Evolutionary conservation across 2,888 invertebrate genomes (phyloP).

Genomic region (Panopea generosa): DNA sequence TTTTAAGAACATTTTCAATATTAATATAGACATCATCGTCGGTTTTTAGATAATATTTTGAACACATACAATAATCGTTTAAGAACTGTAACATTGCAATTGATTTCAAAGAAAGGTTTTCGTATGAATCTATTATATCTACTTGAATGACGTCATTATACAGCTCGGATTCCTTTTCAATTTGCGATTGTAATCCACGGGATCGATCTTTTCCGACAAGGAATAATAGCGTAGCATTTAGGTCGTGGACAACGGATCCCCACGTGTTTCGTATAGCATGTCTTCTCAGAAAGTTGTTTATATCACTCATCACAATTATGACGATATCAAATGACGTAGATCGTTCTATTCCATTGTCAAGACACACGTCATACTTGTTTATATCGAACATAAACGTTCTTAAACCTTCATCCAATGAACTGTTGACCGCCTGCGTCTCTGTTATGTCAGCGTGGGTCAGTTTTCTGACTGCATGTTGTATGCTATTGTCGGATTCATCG

Average conservation of each 20-base stretch:
- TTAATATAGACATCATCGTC: constrained; percentile 84
- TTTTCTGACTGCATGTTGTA: too few relatives aligned
- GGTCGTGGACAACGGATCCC: constrained; percentile 71
- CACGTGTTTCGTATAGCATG: constrained; percentile 80
- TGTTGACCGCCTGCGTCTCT: too few relatives aligned
- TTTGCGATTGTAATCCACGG: constrained; percentile 42
- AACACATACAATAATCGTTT: constrained; percentile 80
- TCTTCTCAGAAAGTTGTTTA: constrained; percentile 71
- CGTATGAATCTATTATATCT: constrained; percentile 84
- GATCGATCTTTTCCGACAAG: constrained; percentile 70
- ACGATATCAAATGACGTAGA: constrained; percentile 45
- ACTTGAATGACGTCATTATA: constrained; percentile 82
- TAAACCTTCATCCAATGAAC: too few relatives aligned
- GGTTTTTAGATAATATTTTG: constrained; percentile 84
- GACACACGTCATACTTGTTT: not conserved
- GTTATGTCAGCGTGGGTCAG: too few relatives aligned
- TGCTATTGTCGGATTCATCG: too few relatives aligned
- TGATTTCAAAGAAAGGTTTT: constrained; percentile 85
- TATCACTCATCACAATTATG: constrained; percentile 76
- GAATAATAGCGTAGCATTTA: constrained; percentile 75
- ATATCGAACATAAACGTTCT: not conserved
- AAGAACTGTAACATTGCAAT: constrained; percentile 85
- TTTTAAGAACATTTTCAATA: constrained; percentile 29
- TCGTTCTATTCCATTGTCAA: not conserved
- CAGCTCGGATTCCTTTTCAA: constrained; percentile 73